Evolutionary conservation across 1,140 invertebrate genomes (phyloP).

Genomic region (Aricia agestis): DNA sequence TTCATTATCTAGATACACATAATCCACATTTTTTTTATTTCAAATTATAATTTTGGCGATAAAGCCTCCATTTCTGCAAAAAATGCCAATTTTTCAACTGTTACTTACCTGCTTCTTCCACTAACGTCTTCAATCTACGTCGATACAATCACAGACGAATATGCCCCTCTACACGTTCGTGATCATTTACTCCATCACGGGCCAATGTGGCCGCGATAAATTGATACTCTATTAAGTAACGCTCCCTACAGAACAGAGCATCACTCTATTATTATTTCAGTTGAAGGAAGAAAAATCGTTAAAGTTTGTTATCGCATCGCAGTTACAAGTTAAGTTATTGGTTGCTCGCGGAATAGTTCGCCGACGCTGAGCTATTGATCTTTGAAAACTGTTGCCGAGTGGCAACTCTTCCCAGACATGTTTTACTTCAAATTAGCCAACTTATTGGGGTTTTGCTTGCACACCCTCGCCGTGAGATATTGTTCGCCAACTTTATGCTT

Average conservation of each 20-base stretch:
- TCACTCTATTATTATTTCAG: not conserved
- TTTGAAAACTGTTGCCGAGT: slow-evolving; percentile 20
- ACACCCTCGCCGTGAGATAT: not conserved
- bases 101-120: no score
- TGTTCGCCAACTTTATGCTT: not conserved
- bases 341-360: slow-evolving; percentile 21
- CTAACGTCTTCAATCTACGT: no score
- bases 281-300: slow-evolving; percentile 2
- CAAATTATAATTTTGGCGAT: no score
- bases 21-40: no score
- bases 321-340: slow-evolving; percentile 21
- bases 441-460: slow-evolving; percentile 15
- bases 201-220: no score
- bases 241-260: not conserved
- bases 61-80: no score
- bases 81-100: no score
- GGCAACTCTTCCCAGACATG: slow-evolving; percentile 22
- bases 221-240: not conserved
- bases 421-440: slow-evolving; percentile 24
- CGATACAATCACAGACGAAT: no score
- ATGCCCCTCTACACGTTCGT: no score
- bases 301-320: slow-evolving; percentile 20
- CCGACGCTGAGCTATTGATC: slow-evolving; percentile 18
- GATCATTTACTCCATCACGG: no score
- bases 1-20: no score